Base-by-base conservation (phyloP, 2,888 invertebrate species). In the Trachelus stipa region DNA sequence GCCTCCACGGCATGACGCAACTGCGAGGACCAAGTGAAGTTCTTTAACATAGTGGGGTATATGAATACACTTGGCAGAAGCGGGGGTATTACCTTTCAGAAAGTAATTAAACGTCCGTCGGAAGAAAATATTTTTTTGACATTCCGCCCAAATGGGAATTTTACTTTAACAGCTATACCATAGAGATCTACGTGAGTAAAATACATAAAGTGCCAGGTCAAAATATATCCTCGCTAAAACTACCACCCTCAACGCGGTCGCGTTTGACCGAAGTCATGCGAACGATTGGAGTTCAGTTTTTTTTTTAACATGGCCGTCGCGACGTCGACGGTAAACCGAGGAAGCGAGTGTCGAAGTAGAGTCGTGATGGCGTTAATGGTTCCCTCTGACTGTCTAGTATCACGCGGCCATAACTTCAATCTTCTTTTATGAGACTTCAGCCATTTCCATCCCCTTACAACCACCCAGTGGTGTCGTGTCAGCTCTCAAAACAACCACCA, bases 311-410 rank as follows among this genome's bases (percentile, higher is more conserved):
- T 34, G 71, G 71, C 31, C 31, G 71, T 34, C 33, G 71, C 71
- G 71, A 71, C 34, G 71, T 33, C 71, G 71, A 34, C 23, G 33
- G 71, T 31, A 34, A 71, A 23, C 56, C 15, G 31, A 9, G 71
- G 1, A 11, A 71, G 4, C 15, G 15, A 71, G 31, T 15, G 71
- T 71, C 71, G 71, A 71, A 31, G 56, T 23, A 33, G 71, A 33
- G 31, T 71, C 71, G 31, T 1, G 71, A 31, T 34, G 71, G 71
- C 71, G 71, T 34, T 71, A 71, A 71, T 71, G 71, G 71, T 30
- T 71, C 71, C 31, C 56, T 56, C 56, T 56, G 56, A 56, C 56
- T 56, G 56, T 56, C 56, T 56, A 23, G 56, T 56, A 56, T 23
- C 23, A 15, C 56, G 56, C 56, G 56, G 23, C 23, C 56, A 56